Base-by-base conservation (phyloP, 2,113 vertebrate species). In the Xenopus laevis region DNA sequence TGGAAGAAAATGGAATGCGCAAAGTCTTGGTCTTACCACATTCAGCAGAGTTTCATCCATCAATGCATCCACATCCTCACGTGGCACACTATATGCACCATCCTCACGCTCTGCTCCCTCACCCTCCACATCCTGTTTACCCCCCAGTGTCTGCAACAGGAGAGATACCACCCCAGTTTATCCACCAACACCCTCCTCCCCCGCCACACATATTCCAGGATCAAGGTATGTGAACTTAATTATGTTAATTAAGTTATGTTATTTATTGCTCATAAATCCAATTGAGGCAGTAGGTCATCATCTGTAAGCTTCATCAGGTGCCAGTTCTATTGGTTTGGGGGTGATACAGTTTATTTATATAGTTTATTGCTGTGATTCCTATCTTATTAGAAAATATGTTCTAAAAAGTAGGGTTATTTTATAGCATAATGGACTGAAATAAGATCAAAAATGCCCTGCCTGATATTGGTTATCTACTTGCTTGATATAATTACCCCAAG, bases 1-100 rank as follows among this genome's bases (percentile, higher is more conserved):
- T 93, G 68, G 91, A 93, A 84, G 92, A 93, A 71, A 92, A 92
- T 1, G 91, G 93, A 57, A 89, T 94, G 71, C 86, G 87, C 15
- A 90, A 92, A 75, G 90, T 94, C 77, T 82, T 93, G 75, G 82
- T 93, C 18, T 70, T 93, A 81, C 91, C 92, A 5, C 91, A 91
- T 80, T 86, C 90, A 0, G 80, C 84, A 55, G 90, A 94, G 71
- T 92, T 89, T 80, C 84, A 91, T 46, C 87, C 81, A 53, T 83
- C 87, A 47, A 78, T 91, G 83, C 83, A 86, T 52, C 84, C 85
- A 55, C 86, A 87, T 9, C 81, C 85, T 11, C 90, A 87, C 0
- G 78, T 86, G 33, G 79, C 88, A 0, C 86, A 88, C 71, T 91
- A 88, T 81, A 80, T 87, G 74, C 85, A 81, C 18, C 87, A 77